phyloP scores from a whole-genome alignment of 2,797 vertebrate species.

The Meriones psammophilus region DNA sequence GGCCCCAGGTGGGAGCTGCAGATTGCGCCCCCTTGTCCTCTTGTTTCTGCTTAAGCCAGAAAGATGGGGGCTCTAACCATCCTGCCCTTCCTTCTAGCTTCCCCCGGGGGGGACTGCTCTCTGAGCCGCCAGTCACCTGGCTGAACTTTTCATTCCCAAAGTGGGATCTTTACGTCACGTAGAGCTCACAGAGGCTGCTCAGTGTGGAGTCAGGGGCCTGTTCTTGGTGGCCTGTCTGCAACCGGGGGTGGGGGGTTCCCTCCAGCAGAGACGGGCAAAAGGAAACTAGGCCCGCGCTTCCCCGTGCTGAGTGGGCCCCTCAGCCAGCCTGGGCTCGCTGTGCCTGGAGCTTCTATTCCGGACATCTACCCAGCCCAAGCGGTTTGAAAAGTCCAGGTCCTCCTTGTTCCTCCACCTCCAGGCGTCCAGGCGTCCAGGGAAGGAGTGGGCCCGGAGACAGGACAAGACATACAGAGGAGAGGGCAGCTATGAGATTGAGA shows the following conservation, averaged over 20 bases:
- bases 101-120: not conserved
- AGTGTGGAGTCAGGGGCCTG: not conserved
- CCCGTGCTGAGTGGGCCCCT: not conserved
- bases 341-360: not conserved
- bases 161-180: not conserved
- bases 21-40: not conserved
- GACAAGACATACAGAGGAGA: not conserved
- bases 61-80: not conserved
- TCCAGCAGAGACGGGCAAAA: not conserved
- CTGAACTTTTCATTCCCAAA: not conserved
- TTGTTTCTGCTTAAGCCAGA: not conserved
- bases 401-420: not conserved
- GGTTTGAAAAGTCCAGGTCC: not conserved
- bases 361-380: not conserved
- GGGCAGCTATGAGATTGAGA: not conserved
- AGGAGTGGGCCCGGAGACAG: not conserved
- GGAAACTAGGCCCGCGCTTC: not conserved
- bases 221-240: not conserved
- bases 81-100: not conserved
- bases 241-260: not conserved
- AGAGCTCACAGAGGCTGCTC: not conserved
- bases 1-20: slow-evolving; percentile 31
- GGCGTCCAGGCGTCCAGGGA: not conserved
- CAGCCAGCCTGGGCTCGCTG: not conserved
- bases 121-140: not conserved